phyloP scores from a whole-genome alignment of 1,140 invertebrate genomes.

The Yoshiicerus persimilis region DNA sequence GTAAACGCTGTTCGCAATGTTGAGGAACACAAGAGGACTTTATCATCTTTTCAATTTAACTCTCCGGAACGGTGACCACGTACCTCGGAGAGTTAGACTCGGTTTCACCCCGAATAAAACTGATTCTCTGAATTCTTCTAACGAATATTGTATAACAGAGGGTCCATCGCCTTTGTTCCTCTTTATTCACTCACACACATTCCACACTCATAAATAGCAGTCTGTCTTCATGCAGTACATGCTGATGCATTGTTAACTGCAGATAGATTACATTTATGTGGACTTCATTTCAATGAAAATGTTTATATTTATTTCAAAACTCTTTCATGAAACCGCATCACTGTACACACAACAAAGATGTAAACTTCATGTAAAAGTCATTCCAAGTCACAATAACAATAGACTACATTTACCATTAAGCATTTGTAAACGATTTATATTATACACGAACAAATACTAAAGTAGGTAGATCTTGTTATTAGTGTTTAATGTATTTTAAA shows the following conservation, averaged over 20 bases:
- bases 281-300: background rate
- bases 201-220: background rate
- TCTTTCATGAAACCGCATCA: background rate
- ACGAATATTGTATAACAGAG: background rate
- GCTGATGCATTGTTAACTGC: background rate
- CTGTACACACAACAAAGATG: background rate
- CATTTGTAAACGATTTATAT: background rate
- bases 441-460: background rate
- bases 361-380: background rate
- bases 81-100: background rate
- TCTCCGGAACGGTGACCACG: conserved; percentile 36
- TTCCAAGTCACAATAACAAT: background rate
- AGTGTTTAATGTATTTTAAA: background rate
- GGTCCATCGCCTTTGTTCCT: background rate
- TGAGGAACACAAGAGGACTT: background rate
- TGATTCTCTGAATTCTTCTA: background rate
- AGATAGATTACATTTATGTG: background rate
- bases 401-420: background rate
- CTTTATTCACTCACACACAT: background rate
- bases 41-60: conserved; percentile 33
- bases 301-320: background rate
- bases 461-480: background rate
- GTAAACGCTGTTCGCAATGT: background rate
- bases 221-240: background rate
- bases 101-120: background rate